These are phyloP conservation scores for Lathronympha strigana DNA, from an alignment of 2,888 invertebrate species.

Conservation along the genomic window DNA sequence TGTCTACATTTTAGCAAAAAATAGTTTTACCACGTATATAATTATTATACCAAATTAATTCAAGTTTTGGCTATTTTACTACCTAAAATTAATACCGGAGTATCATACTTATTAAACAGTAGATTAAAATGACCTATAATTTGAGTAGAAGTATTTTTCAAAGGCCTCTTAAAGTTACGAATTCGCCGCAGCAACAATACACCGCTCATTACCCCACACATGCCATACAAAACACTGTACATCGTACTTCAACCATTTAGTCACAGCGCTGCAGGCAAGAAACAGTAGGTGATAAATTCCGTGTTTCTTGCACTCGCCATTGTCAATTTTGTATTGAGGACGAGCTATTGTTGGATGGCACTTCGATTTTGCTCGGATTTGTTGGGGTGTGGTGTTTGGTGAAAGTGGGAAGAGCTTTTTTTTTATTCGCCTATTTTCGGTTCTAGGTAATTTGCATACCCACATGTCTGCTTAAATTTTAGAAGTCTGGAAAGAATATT, in stretches of 20 bases:
- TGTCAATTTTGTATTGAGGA: slow-evolving; percentile 82
- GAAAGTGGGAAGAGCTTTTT: slow-evolving; percentile 37
- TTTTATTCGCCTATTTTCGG: not conserved
- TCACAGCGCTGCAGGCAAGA: slow-evolving; percentile 67
- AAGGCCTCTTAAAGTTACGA: slow-evolving; percentile 21
- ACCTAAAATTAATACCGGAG: too few species aligned
- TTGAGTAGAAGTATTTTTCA: too few species aligned
- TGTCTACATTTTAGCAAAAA: too few species aligned
- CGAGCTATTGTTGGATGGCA: slow-evolving; percentile 73
- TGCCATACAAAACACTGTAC: slow-evolving; percentile 31
- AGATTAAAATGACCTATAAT: too few species aligned
- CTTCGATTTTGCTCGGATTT: slow-evolving; percentile 82
- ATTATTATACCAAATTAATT: too few species aligned
- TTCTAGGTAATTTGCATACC: not conserved
- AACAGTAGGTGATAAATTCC: slow-evolving; percentile 80
- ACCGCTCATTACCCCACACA: slow-evolving; percentile 35
- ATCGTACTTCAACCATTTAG: slow-evolving; percentile 69
- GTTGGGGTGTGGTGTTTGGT: slow-evolving; percentile 51
- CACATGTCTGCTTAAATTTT: not conserved
- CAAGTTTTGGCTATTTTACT: too few species aligned
- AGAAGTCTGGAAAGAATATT: too few species aligned
- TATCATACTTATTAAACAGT: too few species aligned
- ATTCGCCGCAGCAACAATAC: slow-evolving; percentile 29
- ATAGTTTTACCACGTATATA: too few species aligned
- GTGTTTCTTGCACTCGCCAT: slow-evolving; percentile 68